Evolutionary conservation across 2,888 invertebrate species (phyloP).

Genomic region (Cinara cedri): DNA sequence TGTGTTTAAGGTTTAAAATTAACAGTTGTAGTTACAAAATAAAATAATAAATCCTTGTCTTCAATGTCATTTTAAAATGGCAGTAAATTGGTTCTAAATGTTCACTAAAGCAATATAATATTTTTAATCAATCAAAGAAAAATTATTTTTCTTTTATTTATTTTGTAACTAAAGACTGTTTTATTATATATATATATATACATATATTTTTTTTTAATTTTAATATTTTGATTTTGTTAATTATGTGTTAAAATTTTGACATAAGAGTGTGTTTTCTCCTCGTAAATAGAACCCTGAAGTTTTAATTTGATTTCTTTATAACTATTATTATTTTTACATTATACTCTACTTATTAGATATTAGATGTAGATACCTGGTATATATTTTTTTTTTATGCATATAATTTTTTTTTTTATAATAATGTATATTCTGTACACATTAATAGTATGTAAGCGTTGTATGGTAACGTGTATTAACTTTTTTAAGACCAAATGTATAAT

Average conservation of each 20-base stretch:
- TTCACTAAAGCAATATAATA: slow-evolving; percentile 49
- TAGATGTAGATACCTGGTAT: slow-evolving; percentile 15
- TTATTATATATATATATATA: neutral
- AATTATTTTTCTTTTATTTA: slow-evolving; percentile 46
- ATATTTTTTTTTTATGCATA: slow-evolving; percentile 18
- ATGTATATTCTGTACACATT: slow-evolving; percentile 32
- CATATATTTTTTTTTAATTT: slow-evolving; percentile 22
- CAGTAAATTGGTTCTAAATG: slow-evolving; percentile 1
- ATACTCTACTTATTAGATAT: slow-evolving; percentile 44
- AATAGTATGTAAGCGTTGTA: neutral
- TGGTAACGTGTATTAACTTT: slow-evolving; percentile 30
- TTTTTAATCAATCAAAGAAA: slow-evolving; percentile 27
- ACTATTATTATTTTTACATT: slow-evolving; percentile 26
- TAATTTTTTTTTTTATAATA: slow-evolving; percentile 30
- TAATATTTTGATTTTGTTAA: slow-evolving; percentile 41
- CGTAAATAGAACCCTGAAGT: neutral
- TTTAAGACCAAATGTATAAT: slow-evolving; percentile 43
- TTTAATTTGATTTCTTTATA: slow-evolving; percentile 5
- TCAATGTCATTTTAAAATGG: neutral
- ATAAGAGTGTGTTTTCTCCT: slow-evolving; percentile 7
- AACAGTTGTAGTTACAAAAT: slow-evolving; percentile 52
- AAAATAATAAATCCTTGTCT: slow-evolving; percentile 6
- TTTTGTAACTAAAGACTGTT: slow-evolving; percentile 54
- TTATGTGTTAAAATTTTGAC: slow-evolving; percentile 16
- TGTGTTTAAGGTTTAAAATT: neutral